Conservation (phyloP, 2,797 vertebrate species). For the Geotrypetes seraphini region DNA sequence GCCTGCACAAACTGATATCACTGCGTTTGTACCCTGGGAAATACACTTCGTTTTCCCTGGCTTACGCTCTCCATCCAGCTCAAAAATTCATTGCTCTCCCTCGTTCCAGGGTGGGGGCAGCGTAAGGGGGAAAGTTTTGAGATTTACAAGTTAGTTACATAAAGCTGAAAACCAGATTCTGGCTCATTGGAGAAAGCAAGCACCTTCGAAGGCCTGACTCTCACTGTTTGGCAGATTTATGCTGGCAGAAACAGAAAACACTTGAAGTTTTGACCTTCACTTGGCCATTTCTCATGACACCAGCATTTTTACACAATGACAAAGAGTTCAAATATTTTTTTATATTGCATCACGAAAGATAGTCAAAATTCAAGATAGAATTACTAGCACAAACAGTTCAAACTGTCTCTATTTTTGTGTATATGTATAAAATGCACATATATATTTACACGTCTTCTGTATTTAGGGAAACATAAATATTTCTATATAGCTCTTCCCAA, state of each 20-base stretch:
- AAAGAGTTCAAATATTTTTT: not conserved
- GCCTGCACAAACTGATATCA: slow-evolving; percentile 54
- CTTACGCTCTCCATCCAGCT: slow-evolving; percentile 54
- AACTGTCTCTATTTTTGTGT: too few species aligned
- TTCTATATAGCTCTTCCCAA: too few species aligned
- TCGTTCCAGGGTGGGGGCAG: too few species aligned
- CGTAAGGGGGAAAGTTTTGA: slow-evolving; percentile 55
- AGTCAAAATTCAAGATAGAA: too few species aligned
- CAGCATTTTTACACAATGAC: slow-evolving; percentile 10
- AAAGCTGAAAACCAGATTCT: slow-evolving; percentile 29
- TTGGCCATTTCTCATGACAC: slow-evolving; percentile 24
- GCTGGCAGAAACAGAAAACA: slow-evolving; percentile 18
- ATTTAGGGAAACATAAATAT: too few species aligned
- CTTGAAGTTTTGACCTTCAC: slow-evolving; percentile 42
- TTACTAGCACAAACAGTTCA: too few species aligned
- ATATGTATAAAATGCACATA: too few species aligned
- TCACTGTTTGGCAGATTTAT: slow-evolving; percentile 25
- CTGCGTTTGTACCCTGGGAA: slow-evolving; percentile 52
- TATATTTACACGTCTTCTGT: too few species aligned
- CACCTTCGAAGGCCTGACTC: slow-evolving; percentile 28
- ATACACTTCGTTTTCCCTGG: slow-evolving; percentile 53
- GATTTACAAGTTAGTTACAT: slow-evolving; percentile 51
- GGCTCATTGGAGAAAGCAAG: slow-evolving; percentile 22
- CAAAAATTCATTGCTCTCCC: slow-evolving; percentile 56
- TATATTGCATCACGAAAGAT: too few species aligned